Base-by-base conservation (phyloP, 23 tunicate species). In the Ascidia mentula region DNA sequence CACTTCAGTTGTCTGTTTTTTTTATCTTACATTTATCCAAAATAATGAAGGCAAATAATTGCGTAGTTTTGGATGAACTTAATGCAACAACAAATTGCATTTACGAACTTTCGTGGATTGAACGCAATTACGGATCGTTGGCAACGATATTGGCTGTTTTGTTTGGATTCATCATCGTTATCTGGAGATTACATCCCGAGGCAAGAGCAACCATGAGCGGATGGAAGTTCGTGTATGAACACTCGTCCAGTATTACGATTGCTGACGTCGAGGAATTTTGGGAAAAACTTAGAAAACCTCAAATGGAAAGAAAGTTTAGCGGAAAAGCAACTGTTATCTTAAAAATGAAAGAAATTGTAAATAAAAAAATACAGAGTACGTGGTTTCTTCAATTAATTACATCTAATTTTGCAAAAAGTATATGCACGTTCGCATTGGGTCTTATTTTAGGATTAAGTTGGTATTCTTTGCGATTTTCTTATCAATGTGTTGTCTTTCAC, bases 171-270 rank as follows among this genome's bases (percentile, higher is more conserved):
- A 6, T 53, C 13, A 28, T 53, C 24, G 4, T 53, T 53, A 53
- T 6, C 13, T 53, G 65, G 65, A 53, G 65, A 53, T 53, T 53
- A 53, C 65, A 53, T 53, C 65, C 65, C 28, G 65, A 53, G 65
- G 65, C 65, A 53, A 6, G 65, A 28, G 22, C 24, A 5, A 9
- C 24, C 65, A 53, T 53, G 65, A 9, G 65, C 13, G 12, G 13
- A 9, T 53, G 65, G 65, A 53, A 5, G 7, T 53, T 53, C 24
- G 12, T 53, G 65, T 53, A 5, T 5, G 13, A 53, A 9, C 7
- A 6, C 2, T 28, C 24, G 1, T 6, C 7, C 7, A 53, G 28
- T 28, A 53, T 53, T 53, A 20, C 65, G 13, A 28, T 53, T 1
- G 13, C 22, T 9, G 12, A 53, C 22, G 65, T 53, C 1, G 65